phyloP scores from a whole-genome alignment of 2,113 vertebrate species.

The Typhlomys cinereus region DNA sequence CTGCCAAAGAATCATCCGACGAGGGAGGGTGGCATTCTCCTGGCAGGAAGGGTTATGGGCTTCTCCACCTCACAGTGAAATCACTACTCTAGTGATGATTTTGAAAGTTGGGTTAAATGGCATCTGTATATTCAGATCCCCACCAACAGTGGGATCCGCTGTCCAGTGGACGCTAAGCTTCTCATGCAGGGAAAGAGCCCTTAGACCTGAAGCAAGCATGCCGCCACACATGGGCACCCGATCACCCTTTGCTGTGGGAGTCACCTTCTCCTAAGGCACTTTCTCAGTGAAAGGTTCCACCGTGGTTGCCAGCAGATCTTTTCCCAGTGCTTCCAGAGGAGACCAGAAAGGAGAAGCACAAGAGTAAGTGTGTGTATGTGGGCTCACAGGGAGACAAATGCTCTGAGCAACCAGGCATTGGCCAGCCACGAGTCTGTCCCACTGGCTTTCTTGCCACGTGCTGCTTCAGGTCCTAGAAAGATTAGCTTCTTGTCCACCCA shows the following conservation, averaged over 20 bases:
- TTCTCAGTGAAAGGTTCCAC: not conserved
- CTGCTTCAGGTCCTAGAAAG: not conserved
- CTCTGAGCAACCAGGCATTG: not conserved
- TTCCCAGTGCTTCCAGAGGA: not conserved
- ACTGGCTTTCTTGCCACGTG: conserved; percentile 4
- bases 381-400: not conserved
- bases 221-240: not conserved
- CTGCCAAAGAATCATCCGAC: conserved; percentile 47
- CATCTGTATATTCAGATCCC: not conserved
- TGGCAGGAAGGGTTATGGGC: not conserved
- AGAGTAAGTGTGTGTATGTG: not conserved
- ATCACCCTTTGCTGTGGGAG: not conserved
- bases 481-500: no score
- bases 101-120: not conserved
- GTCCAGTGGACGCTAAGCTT: no score
- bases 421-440: not conserved
- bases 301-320: not conserved
- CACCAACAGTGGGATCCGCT: no score
- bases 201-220: not conserved
- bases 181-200: not conserved
- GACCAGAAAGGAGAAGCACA: not conserved
- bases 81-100: not conserved
- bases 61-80: not conserved
- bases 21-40: conserved; percentile 59
- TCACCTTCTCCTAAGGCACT: not conserved